phyloP scores from a whole-genome alignment of 2,113 vertebrate genomes.

The Cynoglossus semilaevis region DNA sequence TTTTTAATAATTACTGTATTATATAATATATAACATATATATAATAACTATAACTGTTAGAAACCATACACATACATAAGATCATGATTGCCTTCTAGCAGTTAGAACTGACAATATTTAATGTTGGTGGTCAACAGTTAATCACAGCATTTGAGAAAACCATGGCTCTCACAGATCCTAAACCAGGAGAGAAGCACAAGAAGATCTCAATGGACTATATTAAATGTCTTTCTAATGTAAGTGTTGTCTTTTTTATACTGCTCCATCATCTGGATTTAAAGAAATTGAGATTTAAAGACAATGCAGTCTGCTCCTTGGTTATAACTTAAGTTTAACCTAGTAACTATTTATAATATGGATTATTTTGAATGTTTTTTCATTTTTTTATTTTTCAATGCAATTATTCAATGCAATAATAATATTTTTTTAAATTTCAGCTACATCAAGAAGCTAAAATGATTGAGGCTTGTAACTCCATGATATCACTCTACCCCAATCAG shows the following conservation, averaged over 20 bases:
- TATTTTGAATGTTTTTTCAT: too few species aligned
- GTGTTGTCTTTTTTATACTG: too few species aligned
- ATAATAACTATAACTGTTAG: too few species aligned
- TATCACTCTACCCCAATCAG: conserved; percentile 78
- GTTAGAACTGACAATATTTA: conserved; percentile 5
- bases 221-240: conserved; percentile 87
- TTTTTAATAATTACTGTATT: not conserved
- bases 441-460: conserved; percentile 82
- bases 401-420: too few species aligned
- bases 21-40: too few species aligned
- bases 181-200: conserved; percentile 86
- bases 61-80: too few species aligned
- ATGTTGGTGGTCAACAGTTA: conserved; percentile 73
- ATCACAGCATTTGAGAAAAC: conserved; percentile 88
- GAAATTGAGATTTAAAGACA: not conserved
- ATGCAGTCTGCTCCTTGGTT: too few species aligned
- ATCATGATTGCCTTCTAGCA: not conserved
- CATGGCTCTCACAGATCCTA: conserved; percentile 72
- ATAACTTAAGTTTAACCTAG: too few species aligned
- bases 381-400: too few species aligned
- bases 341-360: too few species aligned
- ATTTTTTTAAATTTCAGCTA: conserved; percentile 64
- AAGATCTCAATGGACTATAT: conserved; percentile 82
- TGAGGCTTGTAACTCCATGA: conserved; percentile 83
- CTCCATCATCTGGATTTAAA: not conserved